Evolutionary conservation across 2,113 vertebrate genomes (phyloP).

Genomic region (Marcusenius ussheri): DNA sequence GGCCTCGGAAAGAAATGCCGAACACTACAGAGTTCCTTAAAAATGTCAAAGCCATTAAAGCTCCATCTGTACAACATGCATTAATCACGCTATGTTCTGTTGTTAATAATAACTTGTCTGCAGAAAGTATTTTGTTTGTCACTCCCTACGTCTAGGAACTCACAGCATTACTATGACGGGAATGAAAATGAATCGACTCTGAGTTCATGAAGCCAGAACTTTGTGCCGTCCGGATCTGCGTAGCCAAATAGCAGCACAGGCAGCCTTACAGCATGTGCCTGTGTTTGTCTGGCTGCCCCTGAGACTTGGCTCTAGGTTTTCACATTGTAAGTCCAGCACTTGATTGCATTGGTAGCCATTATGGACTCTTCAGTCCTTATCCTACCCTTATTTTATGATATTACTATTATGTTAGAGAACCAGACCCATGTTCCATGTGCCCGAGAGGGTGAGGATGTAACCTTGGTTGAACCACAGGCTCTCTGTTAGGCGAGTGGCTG

Average conservation of each 20-base stretch:
- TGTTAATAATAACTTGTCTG: background rate
- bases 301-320: background rate
- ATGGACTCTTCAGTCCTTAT: background rate
- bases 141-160: background rate
- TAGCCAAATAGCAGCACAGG: background rate
- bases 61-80: background rate
- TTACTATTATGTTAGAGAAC: background rate
- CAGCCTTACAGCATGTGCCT: background rate
- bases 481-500: background rate
- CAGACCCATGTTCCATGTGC: background rate
- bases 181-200: background rate
- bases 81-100: slow-evolving; percentile 13
- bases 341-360: background rate
- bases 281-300: background rate
- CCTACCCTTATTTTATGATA: background rate
- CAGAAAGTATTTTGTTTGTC: background rate
- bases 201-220: background rate
- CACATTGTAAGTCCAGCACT: background rate
- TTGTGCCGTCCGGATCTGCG: background rate
- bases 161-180: background rate
- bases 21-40: slow-evolving; percentile 9
- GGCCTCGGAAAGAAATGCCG: background rate
- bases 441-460: background rate
- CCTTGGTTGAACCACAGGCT: background rate
- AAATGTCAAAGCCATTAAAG: slow-evolving; percentile 42